Evolutionary conservation across 1,140 invertebrate species (phyloP).

Genomic region (Drosophila mauritiana): DNA sequence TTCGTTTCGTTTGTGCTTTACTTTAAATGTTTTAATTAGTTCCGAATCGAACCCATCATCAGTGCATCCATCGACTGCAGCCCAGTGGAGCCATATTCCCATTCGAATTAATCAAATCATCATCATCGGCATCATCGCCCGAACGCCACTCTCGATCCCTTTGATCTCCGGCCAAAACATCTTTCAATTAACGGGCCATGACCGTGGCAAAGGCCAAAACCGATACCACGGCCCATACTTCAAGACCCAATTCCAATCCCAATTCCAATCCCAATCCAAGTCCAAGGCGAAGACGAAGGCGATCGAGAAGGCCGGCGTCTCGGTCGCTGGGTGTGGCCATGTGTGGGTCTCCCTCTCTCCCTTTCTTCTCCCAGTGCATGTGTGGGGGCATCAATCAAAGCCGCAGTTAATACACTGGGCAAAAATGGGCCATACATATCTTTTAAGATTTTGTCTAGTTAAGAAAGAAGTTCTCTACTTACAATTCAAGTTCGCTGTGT

Average conservation of each 20-base stretch:
- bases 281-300: conserved; percentile 23
- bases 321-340: conserved; percentile 32
- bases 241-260: background rate
- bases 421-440: background rate
- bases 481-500: background rate
- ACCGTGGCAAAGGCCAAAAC: conserved; percentile 44
- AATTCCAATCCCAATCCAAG: conserved; percentile 1
- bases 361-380: conserved; percentile 1
- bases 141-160: conserved; percentile 56
- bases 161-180: conserved; percentile 73
- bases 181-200: conserved; percentile 80
- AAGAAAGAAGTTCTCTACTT: too few species aligned
- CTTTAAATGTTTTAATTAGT: conserved; percentile 56
- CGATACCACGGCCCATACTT: background rate
- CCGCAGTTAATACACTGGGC: conserved; percentile 50
- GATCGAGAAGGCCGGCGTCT: conserved; percentile 55
- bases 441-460: too few species aligned
- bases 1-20: conserved; percentile 3
- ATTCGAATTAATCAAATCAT: conserved; percentile 80
- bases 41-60: conserved; percentile 36
- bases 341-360: conserved; percentile 24
- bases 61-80: conserved; percentile 11
- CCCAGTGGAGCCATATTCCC: conserved; percentile 10
- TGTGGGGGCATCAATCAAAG: conserved; percentile 77
- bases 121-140: conserved; percentile 58